Conservation (phyloP, 1,140 invertebrate genomes). For the Drosophila kohkoa region DNA sequence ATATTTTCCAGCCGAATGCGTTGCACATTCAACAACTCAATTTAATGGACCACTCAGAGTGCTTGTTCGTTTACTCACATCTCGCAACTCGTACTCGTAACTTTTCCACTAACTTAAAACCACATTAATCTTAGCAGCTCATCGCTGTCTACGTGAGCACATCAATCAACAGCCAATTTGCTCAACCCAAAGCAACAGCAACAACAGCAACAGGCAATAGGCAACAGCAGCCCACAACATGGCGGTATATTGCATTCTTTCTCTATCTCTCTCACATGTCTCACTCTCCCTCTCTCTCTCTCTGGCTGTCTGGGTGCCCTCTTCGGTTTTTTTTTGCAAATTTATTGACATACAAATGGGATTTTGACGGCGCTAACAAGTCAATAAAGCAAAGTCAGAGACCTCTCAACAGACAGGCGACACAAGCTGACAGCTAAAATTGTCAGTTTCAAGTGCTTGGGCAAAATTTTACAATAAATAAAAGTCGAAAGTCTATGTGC, state of each 20-base stretch:
- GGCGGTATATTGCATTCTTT: constrained; percentile 22
- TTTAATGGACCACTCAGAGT: constrained; percentile 19
- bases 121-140: constrained; percentile 68
- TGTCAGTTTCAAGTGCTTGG: constrained; percentile 81
- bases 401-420: constrained; percentile 22
- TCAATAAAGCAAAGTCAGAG: constrained; percentile 80
- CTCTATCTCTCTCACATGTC: constrained; percentile 14
- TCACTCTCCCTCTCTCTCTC: constrained; percentile 15
- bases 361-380: constrained; percentile 75
- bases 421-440: constrained; percentile 60
- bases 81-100: constrained; percentile 13
- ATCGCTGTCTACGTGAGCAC: constrained; percentile 53
- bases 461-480: constrained; percentile 79
- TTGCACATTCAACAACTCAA: constrained; percentile 32
- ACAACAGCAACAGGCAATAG: constrained; percentile 26
- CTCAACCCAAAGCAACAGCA: constrained; percentile 44
- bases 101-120: constrained; percentile 79
- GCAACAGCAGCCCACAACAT: constrained; percentile 45
- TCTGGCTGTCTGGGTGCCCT: constrained; percentile 18
- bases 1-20: constrained; percentile 30
- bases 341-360: constrained; percentile 83
- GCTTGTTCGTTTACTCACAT: not conserved
- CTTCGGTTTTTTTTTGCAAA: constrained; percentile 64
- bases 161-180: constrained; percentile 69
- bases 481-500: constrained; percentile 46